phyloP scores from a whole-genome alignment of 64 coral and sea anemone species.

The Pachyseris speciosa region DNA sequence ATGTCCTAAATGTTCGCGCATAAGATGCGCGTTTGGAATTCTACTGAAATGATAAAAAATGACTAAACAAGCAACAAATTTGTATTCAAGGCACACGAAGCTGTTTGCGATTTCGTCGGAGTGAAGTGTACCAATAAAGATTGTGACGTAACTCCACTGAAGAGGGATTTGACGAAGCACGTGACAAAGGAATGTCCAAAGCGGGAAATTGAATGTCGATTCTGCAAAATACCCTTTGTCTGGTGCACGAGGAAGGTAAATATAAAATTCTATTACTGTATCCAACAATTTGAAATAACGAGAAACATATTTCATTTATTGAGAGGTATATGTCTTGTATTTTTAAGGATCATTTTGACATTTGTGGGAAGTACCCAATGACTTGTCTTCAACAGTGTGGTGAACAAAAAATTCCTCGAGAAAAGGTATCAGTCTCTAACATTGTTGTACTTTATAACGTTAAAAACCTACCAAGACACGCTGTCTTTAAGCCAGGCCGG shows the following conservation, averaged over 20 bases:
- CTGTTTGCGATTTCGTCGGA: not conserved
- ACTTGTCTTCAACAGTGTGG: not conserved
- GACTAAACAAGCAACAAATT: no score
- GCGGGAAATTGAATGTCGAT: not conserved
- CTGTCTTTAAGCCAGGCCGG: no score
- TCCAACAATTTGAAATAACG: not conserved
- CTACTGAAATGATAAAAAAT: no score
- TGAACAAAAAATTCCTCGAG: not conserved
- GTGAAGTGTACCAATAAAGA: not conserved
- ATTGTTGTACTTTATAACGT: no score
- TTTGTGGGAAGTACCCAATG: not conserved
- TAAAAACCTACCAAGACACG: no score
- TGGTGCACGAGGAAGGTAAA: not conserved
- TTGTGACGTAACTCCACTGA: not conserved
- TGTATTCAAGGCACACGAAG: not conserved
- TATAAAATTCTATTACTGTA: not conserved
- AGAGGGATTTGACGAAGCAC: not conserved
- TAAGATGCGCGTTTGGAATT: no score
- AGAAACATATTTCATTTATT: not conserved
- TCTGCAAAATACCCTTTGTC: not conserved
- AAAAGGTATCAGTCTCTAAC: not conserved
- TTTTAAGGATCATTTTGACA: constrained; percentile 16
- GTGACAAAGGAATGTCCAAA: not conserved
- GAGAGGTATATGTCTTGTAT: not conserved
- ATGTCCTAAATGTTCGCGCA: no score